A percentile compares a stretch with the other conserved stretches of the same genome.
Conservation (phyloP, 2,797 vertebrate genomes). For the Molossus molossus region DNA sequence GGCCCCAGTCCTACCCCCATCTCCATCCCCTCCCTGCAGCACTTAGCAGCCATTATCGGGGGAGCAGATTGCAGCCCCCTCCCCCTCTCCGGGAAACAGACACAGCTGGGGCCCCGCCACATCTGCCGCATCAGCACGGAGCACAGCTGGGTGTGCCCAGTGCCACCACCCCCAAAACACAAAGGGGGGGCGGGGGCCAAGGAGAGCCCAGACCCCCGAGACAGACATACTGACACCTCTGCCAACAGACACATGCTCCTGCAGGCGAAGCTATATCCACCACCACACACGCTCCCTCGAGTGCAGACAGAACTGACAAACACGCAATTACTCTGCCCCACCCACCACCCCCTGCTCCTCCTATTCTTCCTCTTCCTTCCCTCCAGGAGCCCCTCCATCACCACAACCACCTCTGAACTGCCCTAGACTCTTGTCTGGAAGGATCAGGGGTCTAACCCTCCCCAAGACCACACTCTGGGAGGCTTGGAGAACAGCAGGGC, state of each 20-base stretch:
- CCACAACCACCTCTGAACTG: background rate
- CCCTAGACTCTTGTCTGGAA: background rate
- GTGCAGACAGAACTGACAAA: conserved; percentile 82
- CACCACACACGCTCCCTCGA: conserved; percentile 60
- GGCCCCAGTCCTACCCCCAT: background rate
- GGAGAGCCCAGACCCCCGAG: conserved; percentile 62
- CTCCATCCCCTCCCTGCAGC: conserved; percentile 64
- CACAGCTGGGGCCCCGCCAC: conserved; percentile 86
- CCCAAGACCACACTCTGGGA: background rate
- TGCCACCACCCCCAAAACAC: conserved; percentile 71
- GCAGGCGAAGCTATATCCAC: conserved; percentile 76
- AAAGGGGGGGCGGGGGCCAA: conserved; percentile 74
- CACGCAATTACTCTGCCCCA: conserved; percentile 83
- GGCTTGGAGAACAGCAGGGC: background rate
- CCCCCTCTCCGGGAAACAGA: conserved; percentile 78
- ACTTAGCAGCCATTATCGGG: conserved; percentile 81
- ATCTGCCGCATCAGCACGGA: conserved; percentile 85
- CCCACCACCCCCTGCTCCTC: conserved; percentile 66
- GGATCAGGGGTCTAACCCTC: background rate
- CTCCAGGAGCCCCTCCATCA: background rate
- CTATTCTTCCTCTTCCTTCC: background rate
- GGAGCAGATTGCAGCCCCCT: conserved; percentile 85
- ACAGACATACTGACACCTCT: conserved; percentile 80
- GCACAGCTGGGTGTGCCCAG: conserved; percentile 86
- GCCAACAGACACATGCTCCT: conserved; percentile 78